These are phyloP conservation scores for Netelia melanura DNA, from an alignment of 2,888 invertebrate species.

Conservation along the genomic window DNA sequence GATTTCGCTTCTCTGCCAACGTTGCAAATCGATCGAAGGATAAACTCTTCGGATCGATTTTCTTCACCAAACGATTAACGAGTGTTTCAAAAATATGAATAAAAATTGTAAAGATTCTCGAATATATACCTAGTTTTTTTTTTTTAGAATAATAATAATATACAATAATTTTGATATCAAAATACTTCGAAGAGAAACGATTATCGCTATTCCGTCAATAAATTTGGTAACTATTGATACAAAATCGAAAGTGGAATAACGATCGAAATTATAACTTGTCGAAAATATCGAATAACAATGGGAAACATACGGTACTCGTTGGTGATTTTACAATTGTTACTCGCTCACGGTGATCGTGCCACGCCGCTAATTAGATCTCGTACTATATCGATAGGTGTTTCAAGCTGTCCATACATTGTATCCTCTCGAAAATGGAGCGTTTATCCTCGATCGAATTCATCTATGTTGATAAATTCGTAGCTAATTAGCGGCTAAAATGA, in stretches of 20 bases:
- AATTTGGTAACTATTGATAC: no score
- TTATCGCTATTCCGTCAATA: no score
- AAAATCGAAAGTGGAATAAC: no score
- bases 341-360: neutral
- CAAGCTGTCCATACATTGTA: conserved; percentile 19
- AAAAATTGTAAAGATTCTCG: no score
- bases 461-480: conserved; percentile 22
- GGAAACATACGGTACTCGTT: neutral
- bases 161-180: neutral
- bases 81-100: no score
- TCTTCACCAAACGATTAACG: no score
- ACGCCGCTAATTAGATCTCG: conserved; percentile 28
- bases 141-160: neutral
- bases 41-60: neutral
- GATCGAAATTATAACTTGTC: no score
- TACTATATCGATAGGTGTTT: conserved; percentile 18
- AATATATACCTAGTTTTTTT: no score
- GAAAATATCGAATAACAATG: no score
- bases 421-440: conserved; percentile 11
- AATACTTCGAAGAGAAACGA: neutral
- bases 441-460: conserved; percentile 21
- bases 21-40: neutral
- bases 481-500: conserved; percentile 49
- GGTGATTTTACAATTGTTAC: neutral
- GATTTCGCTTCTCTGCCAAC: neutral